phyloP scores from a whole-genome alignment of 64 coral and sea anemone genomes.

The Hydrozoanthus tunicans region DNA sequence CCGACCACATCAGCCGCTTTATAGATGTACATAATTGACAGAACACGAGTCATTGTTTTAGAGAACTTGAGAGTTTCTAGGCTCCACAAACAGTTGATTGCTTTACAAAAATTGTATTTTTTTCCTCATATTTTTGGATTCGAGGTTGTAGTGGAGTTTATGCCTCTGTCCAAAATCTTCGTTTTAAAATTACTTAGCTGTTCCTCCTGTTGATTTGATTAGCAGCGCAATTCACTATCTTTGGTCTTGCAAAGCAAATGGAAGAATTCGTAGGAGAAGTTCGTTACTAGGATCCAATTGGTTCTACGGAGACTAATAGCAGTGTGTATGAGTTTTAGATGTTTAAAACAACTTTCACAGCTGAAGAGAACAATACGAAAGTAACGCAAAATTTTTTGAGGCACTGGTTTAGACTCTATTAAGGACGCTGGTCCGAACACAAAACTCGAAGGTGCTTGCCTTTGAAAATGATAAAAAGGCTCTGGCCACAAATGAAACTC shows the following conservation, averaged over 20 bases:
- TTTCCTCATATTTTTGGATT: conserved; percentile 57
- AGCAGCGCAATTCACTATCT: conserved; percentile 42
- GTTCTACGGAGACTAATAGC: conserved; percentile 42
- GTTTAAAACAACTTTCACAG: background rate
- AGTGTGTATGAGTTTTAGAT: conserved; percentile 15
- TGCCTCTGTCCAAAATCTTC: conserved; percentile 43
- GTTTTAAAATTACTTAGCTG: conserved; percentile 52
- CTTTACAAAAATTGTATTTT: conserved; percentile 50
- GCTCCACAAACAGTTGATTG: conserved; percentile 63
- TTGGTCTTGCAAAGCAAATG: background rate
- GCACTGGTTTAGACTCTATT: too few relatives aligned
- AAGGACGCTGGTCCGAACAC: too few relatives aligned
- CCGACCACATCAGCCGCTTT: conserved; percentile 62
- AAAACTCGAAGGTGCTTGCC: too few relatives aligned
- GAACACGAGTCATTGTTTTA: conserved; percentile 6
- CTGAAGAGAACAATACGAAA: background rate
- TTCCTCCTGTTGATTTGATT: conserved; percentile 41
- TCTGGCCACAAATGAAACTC: too few relatives aligned
- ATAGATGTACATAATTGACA: conserved; percentile 52
- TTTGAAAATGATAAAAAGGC: too few relatives aligned
- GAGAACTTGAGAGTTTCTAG: conserved; percentile 34
- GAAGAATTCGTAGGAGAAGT: too few relatives aligned
- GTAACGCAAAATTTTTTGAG: too few relatives aligned
- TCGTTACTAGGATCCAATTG: conserved; percentile 39
- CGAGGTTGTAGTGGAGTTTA: conserved; percentile 37